phyloP scores from a whole-genome alignment of 2,888 invertebrate genomes.

The Meloe dianella region DNA sequence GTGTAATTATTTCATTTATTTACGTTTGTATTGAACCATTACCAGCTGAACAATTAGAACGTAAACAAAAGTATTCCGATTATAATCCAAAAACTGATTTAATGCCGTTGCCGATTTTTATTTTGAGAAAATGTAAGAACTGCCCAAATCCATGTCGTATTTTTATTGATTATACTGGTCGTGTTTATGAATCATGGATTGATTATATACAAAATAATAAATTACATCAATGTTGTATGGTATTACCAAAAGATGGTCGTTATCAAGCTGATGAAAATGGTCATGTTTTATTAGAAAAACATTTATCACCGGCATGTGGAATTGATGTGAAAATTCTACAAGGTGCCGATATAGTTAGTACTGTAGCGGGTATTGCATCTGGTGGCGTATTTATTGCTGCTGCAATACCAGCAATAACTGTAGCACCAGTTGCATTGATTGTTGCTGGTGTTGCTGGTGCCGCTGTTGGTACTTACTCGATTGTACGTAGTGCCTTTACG shows the following conservation, averaged over 20 bases:
- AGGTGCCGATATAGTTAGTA: constrained; percentile 46
- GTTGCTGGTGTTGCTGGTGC: constrained; percentile 51
- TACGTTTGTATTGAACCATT: constrained; percentile 51
- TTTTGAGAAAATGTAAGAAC: constrained; percentile 51
- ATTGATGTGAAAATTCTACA: constrained; percentile 43
- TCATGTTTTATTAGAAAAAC: constrained; percentile 46
- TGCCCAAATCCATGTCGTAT: constrained; percentile 49
- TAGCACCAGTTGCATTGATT: constrained; percentile 61
- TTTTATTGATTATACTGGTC: constrained; percentile 54
- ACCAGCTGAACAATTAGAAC: constrained; percentile 44
- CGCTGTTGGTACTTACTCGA: constrained; percentile 61
- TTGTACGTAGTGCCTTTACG: constrained; percentile 61
- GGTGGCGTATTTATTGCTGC: constrained; percentile 64
- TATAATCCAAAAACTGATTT: constrained; percentile 52
- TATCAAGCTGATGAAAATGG: constrained; percentile 46
- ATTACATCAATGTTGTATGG: constrained; percentile 63
- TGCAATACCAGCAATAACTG: constrained; percentile 61
- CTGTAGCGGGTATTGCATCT: constrained; percentile 54
- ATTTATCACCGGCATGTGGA: constrained; percentile 51
- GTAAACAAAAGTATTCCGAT: constrained; percentile 43
- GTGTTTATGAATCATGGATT: constrained; percentile 65
- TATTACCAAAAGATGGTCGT: constrained; percentile 63
- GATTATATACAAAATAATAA: constrained; percentile 63
- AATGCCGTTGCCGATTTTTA: constrained; percentile 50
- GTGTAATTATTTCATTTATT: constrained; percentile 44